Base-by-base conservation (phyloP, 2,113 vertebrate genomes). In the Scomber japonicus region DNA sequence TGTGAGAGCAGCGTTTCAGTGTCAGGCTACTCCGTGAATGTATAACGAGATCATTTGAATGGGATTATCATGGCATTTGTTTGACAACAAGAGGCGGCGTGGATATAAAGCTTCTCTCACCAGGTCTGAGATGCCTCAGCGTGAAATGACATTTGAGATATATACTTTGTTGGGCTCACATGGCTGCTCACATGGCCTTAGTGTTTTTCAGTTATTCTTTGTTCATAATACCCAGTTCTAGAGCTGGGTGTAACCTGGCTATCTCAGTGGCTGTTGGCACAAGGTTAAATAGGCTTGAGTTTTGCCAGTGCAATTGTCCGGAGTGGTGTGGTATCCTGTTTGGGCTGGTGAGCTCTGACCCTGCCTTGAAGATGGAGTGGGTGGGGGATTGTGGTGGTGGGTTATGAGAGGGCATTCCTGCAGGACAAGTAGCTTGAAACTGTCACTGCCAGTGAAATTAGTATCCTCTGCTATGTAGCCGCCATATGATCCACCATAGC, bases 31-130 rank as follows among this genome's bases (percentile, higher is more conserved):
- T 15, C 30, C 6, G 69, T 62, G 35, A 59, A 40, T 62, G 46
- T 59, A 24, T 74, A 55, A 70, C 13, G 0, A 46, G 65, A 78
- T 78, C 17, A 63, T 8, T 67, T 64, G 35, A 73, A 5, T n/a
- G 5, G 30, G 21, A 61, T 40, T 71, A 50, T 5, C 6, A 19
- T 2, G 44, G 40, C 21, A 4, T 48, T 60, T 31, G 15, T 7
- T 6, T 17, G 13, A 71, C 45, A 45, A 49, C 61, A 35, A 35
- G 24, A 27, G 9, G 8, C 6, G 5, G 35, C 35, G 9, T 9
- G 35, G 35, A 40, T 40, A 40, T 9, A 40, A 40, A 40, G 35
- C 6, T 40, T 2, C 35, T 40, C 35, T 40, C 7, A 40, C 35
- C 35, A 15, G 16, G 21, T n/a, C 30, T 55, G 59, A n/a, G 12